Percentiles rank a stretch among this genome's conserved stretches.
Evolutionary conservation across 2,113 vertebrate species (phyloP).

Genomic region (Lepisosteus oculatus): DNA sequence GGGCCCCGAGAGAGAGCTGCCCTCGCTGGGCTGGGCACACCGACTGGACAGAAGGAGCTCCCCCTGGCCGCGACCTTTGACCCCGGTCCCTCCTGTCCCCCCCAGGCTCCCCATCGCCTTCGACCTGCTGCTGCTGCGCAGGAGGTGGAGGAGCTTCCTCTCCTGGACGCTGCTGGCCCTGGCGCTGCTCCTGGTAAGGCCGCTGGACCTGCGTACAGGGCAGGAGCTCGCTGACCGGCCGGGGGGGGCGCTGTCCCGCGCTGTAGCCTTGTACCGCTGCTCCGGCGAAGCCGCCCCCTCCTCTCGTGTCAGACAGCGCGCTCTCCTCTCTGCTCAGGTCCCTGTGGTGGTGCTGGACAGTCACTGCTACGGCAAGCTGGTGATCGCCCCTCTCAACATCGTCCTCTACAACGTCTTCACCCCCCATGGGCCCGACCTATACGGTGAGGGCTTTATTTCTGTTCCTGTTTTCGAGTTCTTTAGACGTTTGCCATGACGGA

Average conservation of each 20-base stretch:
- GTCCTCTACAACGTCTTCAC: constrained; percentile 95
- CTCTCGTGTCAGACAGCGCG: background rate
- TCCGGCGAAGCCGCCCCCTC: background rate
- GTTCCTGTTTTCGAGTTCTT: too few species aligned
- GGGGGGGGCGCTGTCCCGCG: too few species aligned
- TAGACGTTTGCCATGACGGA: too few species aligned
- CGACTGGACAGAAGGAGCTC: too few species aligned
- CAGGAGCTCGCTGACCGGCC: too few species aligned
- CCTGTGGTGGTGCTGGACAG: constrained; percentile 88
- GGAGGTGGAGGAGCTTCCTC: constrained; percentile 84
- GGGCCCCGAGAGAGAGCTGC: too few species aligned
- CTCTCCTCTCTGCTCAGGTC: constrained; percentile 56
- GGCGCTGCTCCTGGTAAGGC: constrained; percentile 84
- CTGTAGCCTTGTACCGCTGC: background rate
- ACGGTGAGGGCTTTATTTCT: constrained; percentile 67
- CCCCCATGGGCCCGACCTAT: constrained; percentile 90
- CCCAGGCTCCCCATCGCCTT: constrained; percentile 87
- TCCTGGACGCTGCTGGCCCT: constrained; percentile 78
- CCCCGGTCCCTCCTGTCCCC: background rate
- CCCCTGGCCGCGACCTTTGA: background rate
- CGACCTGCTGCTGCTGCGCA: constrained; percentile 83
- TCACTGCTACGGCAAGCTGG: constrained; percentile 90
- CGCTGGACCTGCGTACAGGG: too few species aligned
- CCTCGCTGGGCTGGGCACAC: too few species aligned
- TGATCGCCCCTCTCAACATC: constrained; percentile 90